A percentile compares a stretch with the other conserved stretches of the same genome.
Conservation (phyloP, 2,797 vertebrate genomes). For the Platyrinchus mystaceus region DNA sequence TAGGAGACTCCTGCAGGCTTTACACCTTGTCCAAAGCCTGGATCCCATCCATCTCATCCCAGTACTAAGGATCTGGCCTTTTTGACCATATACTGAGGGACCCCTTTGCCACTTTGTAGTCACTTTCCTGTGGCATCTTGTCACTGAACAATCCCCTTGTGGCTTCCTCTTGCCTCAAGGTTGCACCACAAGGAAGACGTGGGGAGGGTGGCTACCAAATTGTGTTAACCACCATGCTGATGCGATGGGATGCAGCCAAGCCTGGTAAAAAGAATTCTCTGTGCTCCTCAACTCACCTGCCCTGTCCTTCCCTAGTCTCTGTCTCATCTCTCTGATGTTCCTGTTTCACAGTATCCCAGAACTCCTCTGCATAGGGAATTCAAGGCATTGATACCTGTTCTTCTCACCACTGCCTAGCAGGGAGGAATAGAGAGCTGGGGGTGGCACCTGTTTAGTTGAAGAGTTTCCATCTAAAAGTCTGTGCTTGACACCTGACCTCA, state of each 20-base stretch:
- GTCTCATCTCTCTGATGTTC: not conserved
- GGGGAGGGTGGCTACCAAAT: not conserved
- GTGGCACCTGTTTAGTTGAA: not conserved
- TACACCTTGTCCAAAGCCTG: accelerated
- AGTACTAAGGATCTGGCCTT: not conserved
- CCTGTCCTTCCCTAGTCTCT: not conserved
- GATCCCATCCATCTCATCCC: not conserved
- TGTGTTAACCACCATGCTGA: not conserved
- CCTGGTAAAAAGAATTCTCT: not conserved
- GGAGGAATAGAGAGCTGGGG: not conserved
- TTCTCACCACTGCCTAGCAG: not conserved
- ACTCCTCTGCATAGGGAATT: not conserved
- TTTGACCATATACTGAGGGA: not conserved
- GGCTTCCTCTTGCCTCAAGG: not conserved
- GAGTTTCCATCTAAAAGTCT: not conserved
- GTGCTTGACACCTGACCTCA: not conserved
- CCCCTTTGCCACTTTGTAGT: not conserved
- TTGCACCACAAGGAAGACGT: not conserved
- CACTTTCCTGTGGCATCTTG: not conserved
- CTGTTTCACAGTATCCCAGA: not conserved
- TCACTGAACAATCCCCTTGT: not conserved
- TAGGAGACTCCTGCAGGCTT: not conserved
- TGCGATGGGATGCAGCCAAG: not conserved
- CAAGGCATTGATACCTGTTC: not conserved
- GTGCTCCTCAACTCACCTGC: not conserved